A percentile compares a stretch with the other conserved stretches of the same genome.
These are phyloP conservation scores for Ormyrus rosae DNA, from an alignment of 2,888 invertebrate genomes.

Conservation along the genomic window DNA sequence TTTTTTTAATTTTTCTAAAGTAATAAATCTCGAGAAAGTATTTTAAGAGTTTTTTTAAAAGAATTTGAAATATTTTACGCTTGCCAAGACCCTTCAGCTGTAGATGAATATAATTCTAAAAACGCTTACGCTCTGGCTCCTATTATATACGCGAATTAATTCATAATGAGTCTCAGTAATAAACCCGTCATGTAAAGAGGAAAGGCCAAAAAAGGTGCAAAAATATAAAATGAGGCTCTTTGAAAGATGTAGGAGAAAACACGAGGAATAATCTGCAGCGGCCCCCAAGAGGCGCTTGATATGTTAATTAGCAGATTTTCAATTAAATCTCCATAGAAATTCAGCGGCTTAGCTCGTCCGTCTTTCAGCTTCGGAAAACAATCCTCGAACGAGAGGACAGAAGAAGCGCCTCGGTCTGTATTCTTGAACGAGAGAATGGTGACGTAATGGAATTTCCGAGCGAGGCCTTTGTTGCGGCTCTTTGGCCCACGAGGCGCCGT, in stretches of 20 bases:
- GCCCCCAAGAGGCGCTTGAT: constrained; percentile 59
- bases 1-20: constrained; percentile 22
- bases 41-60: not conserved
- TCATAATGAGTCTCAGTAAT: too few species aligned
- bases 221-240: too few species aligned
- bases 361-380: constrained; percentile 22
- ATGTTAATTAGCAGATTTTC: constrained; percentile 66
- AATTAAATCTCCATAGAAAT: constrained; percentile 59
- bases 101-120: too few species aligned
- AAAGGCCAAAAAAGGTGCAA: too few species aligned
- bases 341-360: constrained; percentile 44
- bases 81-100: too few species aligned
- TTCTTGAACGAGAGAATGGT: not conserved
- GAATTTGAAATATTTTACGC: not conserved
- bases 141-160: too few species aligned
- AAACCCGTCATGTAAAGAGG: too few species aligned
- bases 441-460: constrained; percentile 27
- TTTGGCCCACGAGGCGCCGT: not conserved
- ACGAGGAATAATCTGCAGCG: constrained; percentile 11
- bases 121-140: too few species aligned
- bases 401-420: not conserved
- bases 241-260: too few species aligned
- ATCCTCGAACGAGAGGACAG: constrained; percentile 20
- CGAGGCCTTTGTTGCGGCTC: constrained; percentile 4
- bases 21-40: too few species aligned